These are phyloP conservation scores for Pseudotriccus pelzelni DNA, from an alignment of 2,797 vertebrate genomes.

Conservation along the genomic window DNA sequence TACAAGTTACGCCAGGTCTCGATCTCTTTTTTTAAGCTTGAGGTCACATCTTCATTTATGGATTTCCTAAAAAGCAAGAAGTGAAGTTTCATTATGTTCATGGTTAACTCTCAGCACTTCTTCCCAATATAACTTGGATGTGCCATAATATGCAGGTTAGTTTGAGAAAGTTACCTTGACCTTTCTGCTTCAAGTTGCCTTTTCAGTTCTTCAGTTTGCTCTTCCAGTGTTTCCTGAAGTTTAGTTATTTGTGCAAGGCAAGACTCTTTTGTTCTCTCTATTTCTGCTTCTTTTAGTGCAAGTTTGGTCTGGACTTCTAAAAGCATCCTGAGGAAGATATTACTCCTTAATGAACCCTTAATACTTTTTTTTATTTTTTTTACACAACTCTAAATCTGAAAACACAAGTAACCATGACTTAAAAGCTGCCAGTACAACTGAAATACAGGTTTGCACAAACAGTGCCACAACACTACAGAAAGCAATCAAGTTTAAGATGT, in stretches of 20 bases:
- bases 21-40: conserved; percentile 62
- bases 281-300: conserved; percentile 79
- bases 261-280: conserved; percentile 66
- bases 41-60: neutral
- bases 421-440: neutral
- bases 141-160: neutral
- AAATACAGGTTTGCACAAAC: neutral
- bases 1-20: conserved; percentile 80
- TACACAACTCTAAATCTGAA: neutral
- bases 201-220: conserved; percentile 72
- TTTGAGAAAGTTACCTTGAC: conserved; percentile 72
- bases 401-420: neutral
- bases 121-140: neutral
- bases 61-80: conserved; percentile 58
- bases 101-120: neutral
- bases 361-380: neutral
- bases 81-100: neutral
- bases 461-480: neutral
- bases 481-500: neutral
- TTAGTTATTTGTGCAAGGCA: conserved; percentile 63
- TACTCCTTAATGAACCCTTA: neutral
- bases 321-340: conserved; percentile 77
- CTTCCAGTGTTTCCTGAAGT: conserved; percentile 73
- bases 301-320: conserved; percentile 81
- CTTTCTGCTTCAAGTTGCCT: conserved; percentile 72